Evolutionary conservation across 2,888 invertebrate genomes (phyloP).

Genomic region (Argyra leucocephala): DNA sequence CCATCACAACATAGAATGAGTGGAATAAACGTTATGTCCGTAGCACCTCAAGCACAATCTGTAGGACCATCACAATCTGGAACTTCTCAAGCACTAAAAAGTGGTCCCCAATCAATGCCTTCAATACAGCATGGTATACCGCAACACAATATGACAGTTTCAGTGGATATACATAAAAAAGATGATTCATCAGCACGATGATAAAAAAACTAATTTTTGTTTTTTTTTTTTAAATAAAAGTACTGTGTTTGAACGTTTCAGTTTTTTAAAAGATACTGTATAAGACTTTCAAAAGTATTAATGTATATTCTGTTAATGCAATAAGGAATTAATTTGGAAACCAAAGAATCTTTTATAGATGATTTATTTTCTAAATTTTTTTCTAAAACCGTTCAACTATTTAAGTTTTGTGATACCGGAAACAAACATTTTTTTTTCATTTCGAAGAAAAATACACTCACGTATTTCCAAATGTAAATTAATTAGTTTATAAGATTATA

Average conservation of each 20-base stretch:
- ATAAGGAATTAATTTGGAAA: neutral
- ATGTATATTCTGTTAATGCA: neutral
- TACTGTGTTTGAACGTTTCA: no score
- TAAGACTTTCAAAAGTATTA: no score
- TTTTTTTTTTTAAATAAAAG: no score
- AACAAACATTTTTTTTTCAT: neutral
- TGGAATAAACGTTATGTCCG: neutral
- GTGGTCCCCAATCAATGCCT: neutral
- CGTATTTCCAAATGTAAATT: neutral
- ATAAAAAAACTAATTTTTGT: slow-evolving; percentile 21
- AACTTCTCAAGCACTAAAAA: neutral
- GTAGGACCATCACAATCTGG: slow-evolving; percentile 31
- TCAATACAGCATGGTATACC: slow-evolving; percentile 15
- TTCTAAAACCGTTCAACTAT: neutral
- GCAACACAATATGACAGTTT: slow-evolving; percentile 32
- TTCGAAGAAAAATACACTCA: neutral
- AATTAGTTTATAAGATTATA: neutral
- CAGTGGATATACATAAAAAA: slow-evolving; percentile 32
- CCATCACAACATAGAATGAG: slow-evolving; percentile 13
- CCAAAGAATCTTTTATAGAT: neutral
- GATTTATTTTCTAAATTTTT: neutral
- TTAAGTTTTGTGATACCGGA: slow-evolving; percentile 1
- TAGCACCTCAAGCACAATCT: slow-evolving; percentile 16
- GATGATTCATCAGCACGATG: slow-evolving; percentile 32
- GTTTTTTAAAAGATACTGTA: no score